Base-by-base conservation (phyloP, 1,140 invertebrate genomes). In the Nephila pilipes region DNA sequence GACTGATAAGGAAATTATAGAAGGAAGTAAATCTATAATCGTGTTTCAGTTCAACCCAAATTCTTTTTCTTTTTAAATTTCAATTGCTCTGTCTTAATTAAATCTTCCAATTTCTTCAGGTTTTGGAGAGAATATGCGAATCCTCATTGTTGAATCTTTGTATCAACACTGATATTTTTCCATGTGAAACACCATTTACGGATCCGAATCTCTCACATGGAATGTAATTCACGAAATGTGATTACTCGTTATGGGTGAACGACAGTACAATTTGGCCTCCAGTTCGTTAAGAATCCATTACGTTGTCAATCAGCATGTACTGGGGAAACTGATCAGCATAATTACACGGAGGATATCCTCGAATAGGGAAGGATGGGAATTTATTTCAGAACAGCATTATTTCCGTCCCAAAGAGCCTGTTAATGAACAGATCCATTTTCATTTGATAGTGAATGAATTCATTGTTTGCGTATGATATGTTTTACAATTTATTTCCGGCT, bases 261-360 rank as follows among this genome's bases (percentile, higher is more conserved):
- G 29, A 3, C 69, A 75, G 12, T 32, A 36, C 69, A 32, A 18
- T 75, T 32, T 75, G 69, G 12, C 29, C 16, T 36, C 32, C 29
- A 75, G 69, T 75, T 75, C 29, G 29, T 75, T 75, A 75, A 75
- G 69, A 75, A 75, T 55, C 80, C 80, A 81, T 81, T 81, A 81
- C 46, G 38, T 81, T 81, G 80, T 81, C 80, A 46, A 81, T 81
- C 80, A 54, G 80, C 16, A 4, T 3, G 80, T 25, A 81, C 36
- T 81, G 16, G 38, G 79, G 80, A 81, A 46, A 81, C 38, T 81
- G 80, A 81, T 81, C 80, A 81, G 80, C 80, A 81, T 54, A 81
- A 81, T 81, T 81, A 81, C 69, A 36, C 16, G 4, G 29, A 32
- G 69, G 69, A 75, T 36, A 32, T 75, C 69, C 69, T 36, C 69